phyloP scores from a whole-genome alignment of 2,888 invertebrate genomes.

The Ophraella communa region DNA sequence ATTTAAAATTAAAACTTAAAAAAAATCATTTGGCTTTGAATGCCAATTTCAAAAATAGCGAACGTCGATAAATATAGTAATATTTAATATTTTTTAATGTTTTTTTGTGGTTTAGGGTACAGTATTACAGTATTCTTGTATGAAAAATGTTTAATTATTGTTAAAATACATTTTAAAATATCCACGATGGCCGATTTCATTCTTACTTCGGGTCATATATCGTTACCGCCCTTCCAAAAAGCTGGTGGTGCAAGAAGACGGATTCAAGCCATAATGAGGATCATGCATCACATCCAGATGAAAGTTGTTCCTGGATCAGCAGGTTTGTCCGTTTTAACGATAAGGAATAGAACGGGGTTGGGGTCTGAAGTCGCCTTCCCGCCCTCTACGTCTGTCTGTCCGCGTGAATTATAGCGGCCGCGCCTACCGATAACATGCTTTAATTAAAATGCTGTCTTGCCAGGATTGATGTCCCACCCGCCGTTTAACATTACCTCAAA shows the following conservation, averaged over 20 bases:
- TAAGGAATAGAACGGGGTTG: slow-evolving; percentile 43
- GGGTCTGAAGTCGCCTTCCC: slow-evolving; percentile 41
- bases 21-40: too few relatives aligned
- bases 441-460: slow-evolving; percentile 63
- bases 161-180: too few relatives aligned
- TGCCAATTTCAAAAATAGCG: too few relatives aligned
- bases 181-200: neutral
- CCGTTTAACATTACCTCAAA: slow-evolving; percentile 40
- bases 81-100: too few relatives aligned
- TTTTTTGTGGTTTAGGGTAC: too few relatives aligned
- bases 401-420: slow-evolving; percentile 60
- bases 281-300: slow-evolving; percentile 60
- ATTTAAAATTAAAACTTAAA: too few relatives aligned
- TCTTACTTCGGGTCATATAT: slow-evolving; percentile 12
- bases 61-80: too few relatives aligned
- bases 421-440: slow-evolving; percentile 63
- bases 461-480: slow-evolving; percentile 58
- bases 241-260: slow-evolving; percentile 45
- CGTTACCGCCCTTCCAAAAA: slow-evolving; percentile 10
- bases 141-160: too few relatives aligned
- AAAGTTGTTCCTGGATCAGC: slow-evolving; percentile 62
- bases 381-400: slow-evolving; percentile 55
- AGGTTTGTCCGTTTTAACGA: slow-evolving; percentile 55
- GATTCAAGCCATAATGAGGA: slow-evolving; percentile 53
- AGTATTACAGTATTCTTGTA: too few relatives aligned